Evolutionary conservation across 1,140 invertebrate genomes (phyloP), one percentile per base, ranked within the genome.

Genomic region (Microplitis mediator): DNA sequence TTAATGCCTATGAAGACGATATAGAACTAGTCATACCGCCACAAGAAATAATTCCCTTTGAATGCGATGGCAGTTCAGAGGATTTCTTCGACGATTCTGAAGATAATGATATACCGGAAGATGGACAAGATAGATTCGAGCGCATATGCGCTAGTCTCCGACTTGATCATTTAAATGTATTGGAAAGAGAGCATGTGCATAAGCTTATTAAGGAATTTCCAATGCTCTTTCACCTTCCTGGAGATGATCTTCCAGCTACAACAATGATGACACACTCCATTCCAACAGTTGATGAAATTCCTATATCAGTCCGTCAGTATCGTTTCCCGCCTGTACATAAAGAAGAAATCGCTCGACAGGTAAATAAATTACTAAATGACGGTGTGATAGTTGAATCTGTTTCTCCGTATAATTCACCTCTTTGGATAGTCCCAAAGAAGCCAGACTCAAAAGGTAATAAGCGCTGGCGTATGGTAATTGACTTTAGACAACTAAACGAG

Each of bases 341-440:
- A 2, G 23, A 23, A 23, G 23, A 23, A 23, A 23, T 23, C 23
- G 23, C 16, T 32, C 5, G 62, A 64, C 70, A 72, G 14, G 14
- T 72, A 6, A 61, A 69, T 4, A 62, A 73, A 72, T 68, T 67
- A 34, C 34, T 72, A 23, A 14, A 67, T 9, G n/a, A 72, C 4
- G 62, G 35, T 50, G 31, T 72, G 3, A 72, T 72, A 23, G 3
- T 2, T 56, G 45, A 35, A 39, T 74, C 69, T 13, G 36, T 52
- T 1, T 63, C 61, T 3, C 61, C 61, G 0, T 63, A 39, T n/a
- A 63, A 63, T 63, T 36, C 61, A 2, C 23, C 23, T 2, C 23
- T 23, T 23, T 23, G 23, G 23, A 23, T 23, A 23, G 23, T 23
- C 23, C 23, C 23, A 23, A 23, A 23, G 23, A 23, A 23, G 23